Conservation (phyloP, 2,797 vertebrate species). For the Chromobotia macracanthus region DNA sequence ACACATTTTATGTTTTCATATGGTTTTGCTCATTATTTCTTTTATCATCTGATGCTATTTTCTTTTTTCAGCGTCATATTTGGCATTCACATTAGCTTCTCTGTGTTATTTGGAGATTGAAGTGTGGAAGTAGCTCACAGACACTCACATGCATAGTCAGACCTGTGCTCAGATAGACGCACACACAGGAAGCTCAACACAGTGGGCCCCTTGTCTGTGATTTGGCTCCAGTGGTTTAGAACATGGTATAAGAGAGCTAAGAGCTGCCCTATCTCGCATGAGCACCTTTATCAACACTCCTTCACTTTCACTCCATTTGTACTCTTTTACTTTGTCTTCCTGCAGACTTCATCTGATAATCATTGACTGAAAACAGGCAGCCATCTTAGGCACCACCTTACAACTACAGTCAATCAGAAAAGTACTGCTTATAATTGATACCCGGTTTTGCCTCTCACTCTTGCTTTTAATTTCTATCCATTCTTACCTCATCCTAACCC, state of each 20-base stretch:
- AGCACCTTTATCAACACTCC: conserved; percentile 56
- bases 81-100: background rate
- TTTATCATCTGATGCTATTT: background rate
- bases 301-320: conserved; percentile 17
- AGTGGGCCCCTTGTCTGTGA: conserved; percentile 50
- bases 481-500: background rate
- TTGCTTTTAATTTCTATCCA: background rate
- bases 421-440: background rate
- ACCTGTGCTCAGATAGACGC: conserved; percentile 38
- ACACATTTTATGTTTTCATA: background rate
- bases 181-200: conserved; percentile 63
- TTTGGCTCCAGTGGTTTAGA: conserved; percentile 50
- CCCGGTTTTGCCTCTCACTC: background rate
- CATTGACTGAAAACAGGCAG: background rate
- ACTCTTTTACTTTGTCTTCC: background rate
- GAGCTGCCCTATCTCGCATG: conserved; percentile 54
- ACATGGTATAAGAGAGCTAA: conserved; percentile 44
- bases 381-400: background rate
- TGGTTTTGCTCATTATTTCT: background rate
- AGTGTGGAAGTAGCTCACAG: conserved; percentile 64
- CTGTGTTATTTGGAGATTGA: background rate
- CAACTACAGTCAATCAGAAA: background rate
- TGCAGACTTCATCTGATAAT: background rate
- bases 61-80: background rate
- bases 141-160: conserved; percentile 31